Percentiles rank a stretch among this genome's conserved stretches.
phyloP scores from a whole-genome alignment of 2,113 vertebrate species.

The Nannobrachium achirus region DNA sequence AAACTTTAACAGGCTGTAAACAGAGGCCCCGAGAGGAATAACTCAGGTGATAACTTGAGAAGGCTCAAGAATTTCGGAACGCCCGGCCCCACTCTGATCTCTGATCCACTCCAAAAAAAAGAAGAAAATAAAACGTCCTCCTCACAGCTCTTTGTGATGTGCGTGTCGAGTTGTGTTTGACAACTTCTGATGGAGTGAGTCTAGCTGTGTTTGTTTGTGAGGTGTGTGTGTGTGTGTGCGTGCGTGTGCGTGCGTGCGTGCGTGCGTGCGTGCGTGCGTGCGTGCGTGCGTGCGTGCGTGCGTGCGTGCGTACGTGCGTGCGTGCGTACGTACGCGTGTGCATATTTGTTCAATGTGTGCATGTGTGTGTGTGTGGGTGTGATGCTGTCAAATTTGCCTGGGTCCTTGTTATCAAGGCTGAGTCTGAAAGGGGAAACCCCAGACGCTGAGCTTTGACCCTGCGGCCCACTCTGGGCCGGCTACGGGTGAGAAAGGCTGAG shows the following conservation, averaged over 20 bases:
- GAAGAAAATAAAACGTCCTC: conserved; percentile 34
- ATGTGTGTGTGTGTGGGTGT: conserved; percentile 8
- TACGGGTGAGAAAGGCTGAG: conserved; percentile 55
- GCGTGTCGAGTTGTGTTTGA: not conserved
- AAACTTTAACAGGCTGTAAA: conserved; percentile 39
- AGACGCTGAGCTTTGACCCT: conserved; percentile 54
- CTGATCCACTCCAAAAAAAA: conserved; percentile 31
- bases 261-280: conserved; percentile 11
- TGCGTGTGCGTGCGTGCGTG: conserved; percentile 15
- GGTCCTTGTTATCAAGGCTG: conserved; percentile 57
- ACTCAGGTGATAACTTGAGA: conserved; percentile 47
- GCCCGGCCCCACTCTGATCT: not conserved
- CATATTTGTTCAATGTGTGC: no score
- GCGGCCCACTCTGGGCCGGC: conserved; percentile 46
- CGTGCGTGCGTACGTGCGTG: conserved; percentile 13
- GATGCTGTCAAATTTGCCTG: conserved; percentile 52
- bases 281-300: not conserved
- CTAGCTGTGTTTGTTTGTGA: not conserved
- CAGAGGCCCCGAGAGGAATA: conserved; percentile 34
- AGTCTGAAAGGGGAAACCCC: conserved; percentile 68
- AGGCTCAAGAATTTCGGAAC: conserved; percentile 45
- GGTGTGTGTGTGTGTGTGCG: conserved; percentile 8
- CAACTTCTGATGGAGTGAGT: conserved; percentile 14
- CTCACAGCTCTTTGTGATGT: conserved; percentile 30
- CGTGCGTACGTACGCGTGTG: not conserved